Conservation (phyloP, 2,797 vertebrate genomes). For the Lophius americanus region DNA sequence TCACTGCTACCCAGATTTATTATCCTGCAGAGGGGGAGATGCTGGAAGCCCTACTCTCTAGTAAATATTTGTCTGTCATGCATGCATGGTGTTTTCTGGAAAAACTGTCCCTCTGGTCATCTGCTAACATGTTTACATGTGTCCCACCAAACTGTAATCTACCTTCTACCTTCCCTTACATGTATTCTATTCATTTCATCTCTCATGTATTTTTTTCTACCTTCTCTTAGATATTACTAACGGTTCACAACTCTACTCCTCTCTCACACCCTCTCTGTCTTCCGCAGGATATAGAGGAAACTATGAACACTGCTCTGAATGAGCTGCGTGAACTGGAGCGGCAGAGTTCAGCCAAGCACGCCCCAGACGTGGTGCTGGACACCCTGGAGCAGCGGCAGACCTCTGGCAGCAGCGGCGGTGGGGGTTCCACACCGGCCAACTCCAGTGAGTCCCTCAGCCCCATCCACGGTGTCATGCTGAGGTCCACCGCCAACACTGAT, state of each 20-base stretch:
- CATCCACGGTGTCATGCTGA: conserved; percentile 74
- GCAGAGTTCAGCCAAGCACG: conserved; percentile 95
- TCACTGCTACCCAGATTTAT: conserved; percentile 34
- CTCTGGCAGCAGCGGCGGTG: conserved; percentile 74
- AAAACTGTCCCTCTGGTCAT: conserved; percentile 16
- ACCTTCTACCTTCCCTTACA: background rate
- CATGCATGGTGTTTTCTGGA: conserved; percentile 23
- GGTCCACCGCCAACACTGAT: conserved; percentile 83
- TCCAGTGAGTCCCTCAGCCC: conserved; percentile 87
- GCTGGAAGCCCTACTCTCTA: conserved; percentile 27
- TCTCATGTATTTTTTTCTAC: background rate
- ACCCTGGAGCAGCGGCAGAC: conserved; percentile 94
- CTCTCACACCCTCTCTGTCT: conserved; percentile 1
- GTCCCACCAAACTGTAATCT: background rate
- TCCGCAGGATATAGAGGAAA: conserved; percentile 96
- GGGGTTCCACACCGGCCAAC: conserved; percentile 82
- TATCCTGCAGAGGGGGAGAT: conserved; percentile 48
- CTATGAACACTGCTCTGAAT: conserved; percentile 97
- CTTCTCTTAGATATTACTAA: background rate
- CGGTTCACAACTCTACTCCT: background rate
- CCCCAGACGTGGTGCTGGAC: conserved; percentile 97
- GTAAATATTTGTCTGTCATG: conserved; percentile 21
- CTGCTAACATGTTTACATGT: conserved; percentile 21
- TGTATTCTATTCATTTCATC: conserved; percentile 4
- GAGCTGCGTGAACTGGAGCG: conserved; percentile 96